These are phyloP conservation scores for Caenorhabditis panamensis DNA, from an alignment of 2,888 invertebrate genomes.

Conservation along the genomic window DNA sequence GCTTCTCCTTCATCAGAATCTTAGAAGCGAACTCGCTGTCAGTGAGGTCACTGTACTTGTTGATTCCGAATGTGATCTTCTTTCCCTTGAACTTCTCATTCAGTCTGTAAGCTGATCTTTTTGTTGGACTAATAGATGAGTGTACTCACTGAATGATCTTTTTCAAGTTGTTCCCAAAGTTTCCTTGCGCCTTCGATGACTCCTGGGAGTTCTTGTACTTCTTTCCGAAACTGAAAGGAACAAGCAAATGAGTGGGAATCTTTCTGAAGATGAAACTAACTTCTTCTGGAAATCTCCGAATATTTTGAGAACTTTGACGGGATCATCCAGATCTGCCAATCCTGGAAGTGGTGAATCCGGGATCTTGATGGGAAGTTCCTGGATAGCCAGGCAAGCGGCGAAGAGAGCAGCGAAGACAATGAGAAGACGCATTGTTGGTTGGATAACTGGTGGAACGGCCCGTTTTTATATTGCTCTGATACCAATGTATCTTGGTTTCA, in stretches of 20 bases:
- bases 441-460: background rate
- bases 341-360: background rate
- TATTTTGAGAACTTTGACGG: background rate
- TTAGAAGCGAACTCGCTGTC: background rate
- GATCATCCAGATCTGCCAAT: background rate
- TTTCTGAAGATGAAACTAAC: too few relatives aligned
- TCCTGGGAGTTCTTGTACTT: background rate
- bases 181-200: background rate
- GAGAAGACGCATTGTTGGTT: slow-evolving; percentile 1
- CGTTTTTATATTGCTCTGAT: background rate
- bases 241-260: too few relatives aligned
- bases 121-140: background rate
- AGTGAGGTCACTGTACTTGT: background rate
- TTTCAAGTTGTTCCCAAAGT: background rate
- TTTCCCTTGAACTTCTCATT: background rate
- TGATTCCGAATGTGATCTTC: background rate
- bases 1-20: background rate
- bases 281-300: background rate
- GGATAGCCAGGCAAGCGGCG: background rate
- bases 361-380: background rate
- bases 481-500: background rate
- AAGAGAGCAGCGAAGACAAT: background rate
- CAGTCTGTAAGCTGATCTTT: background rate
- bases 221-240: background rate
- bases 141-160: background rate